phyloP scores from a whole-genome alignment of 2,888 invertebrate species.

The Sarcophaga caerulescens region DNA sequence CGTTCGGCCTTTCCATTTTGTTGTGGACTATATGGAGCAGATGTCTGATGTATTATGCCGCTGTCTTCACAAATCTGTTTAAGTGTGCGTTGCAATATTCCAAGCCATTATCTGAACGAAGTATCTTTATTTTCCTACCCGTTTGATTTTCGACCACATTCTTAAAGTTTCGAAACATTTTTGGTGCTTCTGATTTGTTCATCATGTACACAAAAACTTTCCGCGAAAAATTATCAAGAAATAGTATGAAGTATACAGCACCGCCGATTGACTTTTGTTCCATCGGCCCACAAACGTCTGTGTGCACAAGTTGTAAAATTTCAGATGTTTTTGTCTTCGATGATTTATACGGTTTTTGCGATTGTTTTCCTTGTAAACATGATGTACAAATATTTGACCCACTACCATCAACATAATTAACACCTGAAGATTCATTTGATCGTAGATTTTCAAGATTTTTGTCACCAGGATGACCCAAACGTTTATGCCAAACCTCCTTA shows the following conservation, averaged over 20 bases:
- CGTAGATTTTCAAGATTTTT: background rate
- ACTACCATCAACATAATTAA: background rate
- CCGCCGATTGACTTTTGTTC: constrained; percentile 17
- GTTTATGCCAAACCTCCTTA: constrained; percentile 12
- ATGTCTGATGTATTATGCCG: constrained; percentile 18
- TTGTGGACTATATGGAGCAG: constrained; percentile 13
- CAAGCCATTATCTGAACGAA: constrained; percentile 28
- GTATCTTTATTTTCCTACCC: constrained; percentile 19
- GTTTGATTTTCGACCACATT: constrained; percentile 37
- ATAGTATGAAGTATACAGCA: constrained; percentile 8
- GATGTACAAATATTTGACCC: background rate
- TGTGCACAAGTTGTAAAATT: constrained; percentile 3
- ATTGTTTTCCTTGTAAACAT: constrained; percentile 22
- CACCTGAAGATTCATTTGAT: background rate
- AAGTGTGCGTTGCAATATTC: constrained; percentile 26
- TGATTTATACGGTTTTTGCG: background rate
- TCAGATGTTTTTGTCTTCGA: background rate
- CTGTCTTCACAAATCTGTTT: constrained; percentile 8
- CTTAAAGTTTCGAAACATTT: constrained; percentile 30
- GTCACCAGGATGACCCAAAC: constrained; percentile 11
- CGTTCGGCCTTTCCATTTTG: constrained; percentile 28
- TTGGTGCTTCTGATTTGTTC: constrained; percentile 33
- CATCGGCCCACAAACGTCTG: constrained; percentile 16
- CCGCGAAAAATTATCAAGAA: constrained; percentile 39
- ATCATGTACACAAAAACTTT: constrained; percentile 30